Base-by-base conservation (phyloP, 2,888 invertebrate genomes). In the Acleris emargana region DNA sequence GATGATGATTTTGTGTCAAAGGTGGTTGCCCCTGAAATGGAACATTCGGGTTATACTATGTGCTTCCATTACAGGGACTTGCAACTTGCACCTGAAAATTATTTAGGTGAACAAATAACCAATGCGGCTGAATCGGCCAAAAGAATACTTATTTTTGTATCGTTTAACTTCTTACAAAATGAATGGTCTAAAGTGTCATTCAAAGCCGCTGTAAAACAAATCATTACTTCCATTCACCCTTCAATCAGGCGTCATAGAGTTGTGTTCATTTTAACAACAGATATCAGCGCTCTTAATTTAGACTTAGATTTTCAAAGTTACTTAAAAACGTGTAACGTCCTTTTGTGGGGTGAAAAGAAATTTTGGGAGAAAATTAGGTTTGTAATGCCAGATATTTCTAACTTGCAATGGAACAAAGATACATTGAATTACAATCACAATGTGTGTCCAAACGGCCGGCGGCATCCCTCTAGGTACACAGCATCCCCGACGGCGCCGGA, bases 291-390 rank as follows among this genome's bases (percentile, higher is more conserved):
- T 47, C 88, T 95, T 49, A 94, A 95, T 72, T 94, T 96, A 82
- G 97, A 96, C 82, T 93, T 95, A 58, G 96, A 97, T 76, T 93
- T 97, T 58, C 95, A 96, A 82, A 93, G 94, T 62, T 93, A 96
- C 70, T 90, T 96, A 68, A 94, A 95, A 79, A 95, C 95, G 77
- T 94, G 96, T 90, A 94, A 95, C 45, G 95, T 95, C 58, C 93
- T 95, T 71, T 93, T 96, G 71, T 96, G 96, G 95, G 96, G 96
- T 71, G 97, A 97, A 86, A 95, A 95, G 77, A 94, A 96, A 76
- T 98, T 98, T 90, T 98, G 97, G 97, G 96, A 97, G 76, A 97
- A 97, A 88, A 93, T 98, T 71, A 94, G 96, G 70, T 95, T 94
- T 88, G 95, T 96, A 62, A 95, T 97, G 95, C 97, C 97, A 68